These are phyloP conservation scores for Scaptomyza parva DNA, from an alignment of 2,888 invertebrate species.

Conservation along the genomic window DNA sequence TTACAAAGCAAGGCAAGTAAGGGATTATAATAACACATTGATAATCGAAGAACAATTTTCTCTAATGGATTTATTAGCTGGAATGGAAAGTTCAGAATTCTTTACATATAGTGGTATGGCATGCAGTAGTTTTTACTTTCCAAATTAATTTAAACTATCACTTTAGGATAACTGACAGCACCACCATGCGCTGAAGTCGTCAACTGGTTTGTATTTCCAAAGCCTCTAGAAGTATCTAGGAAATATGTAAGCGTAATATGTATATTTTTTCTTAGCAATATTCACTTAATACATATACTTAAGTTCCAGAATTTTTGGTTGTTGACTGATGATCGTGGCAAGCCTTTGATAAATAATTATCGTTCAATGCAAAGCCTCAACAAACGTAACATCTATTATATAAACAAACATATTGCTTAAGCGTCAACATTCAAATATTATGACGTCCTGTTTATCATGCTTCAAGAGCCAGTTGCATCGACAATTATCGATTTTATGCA, in stretches of 20 bases:
- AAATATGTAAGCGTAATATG: constrained; percentile 43
- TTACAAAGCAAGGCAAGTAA: constrained; percentile 24
- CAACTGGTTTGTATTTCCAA: constrained; percentile 64
- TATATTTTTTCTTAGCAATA: neutral
- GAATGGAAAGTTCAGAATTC: constrained; percentile 42
- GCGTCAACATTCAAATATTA: too few relatives aligned
- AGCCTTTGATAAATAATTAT: constrained; percentile 45
- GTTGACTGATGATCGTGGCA: constrained; percentile 41
- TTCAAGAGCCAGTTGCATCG: too few relatives aligned
- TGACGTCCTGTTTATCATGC: too few relatives aligned
- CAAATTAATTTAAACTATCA: neutral
- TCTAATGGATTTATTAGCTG: constrained; percentile 44
- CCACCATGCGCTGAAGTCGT: constrained; percentile 66
- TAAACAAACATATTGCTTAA: neutral
- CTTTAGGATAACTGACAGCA: constrained; percentile 61
- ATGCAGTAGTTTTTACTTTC: neutral
- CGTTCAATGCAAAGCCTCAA: constrained; percentile 42
- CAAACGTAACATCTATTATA: constrained; percentile 40
- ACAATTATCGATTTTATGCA: too few relatives aligned
- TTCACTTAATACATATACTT: neutral
- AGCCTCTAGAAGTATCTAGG: constrained; percentile 49
- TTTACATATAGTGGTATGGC: constrained; percentile 57
- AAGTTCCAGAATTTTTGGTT: constrained; percentile 60
- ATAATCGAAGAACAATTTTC: constrained; percentile 26
- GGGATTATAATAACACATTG: constrained; percentile 19